phyloP scores from a whole-genome alignment of 2,113 vertebrate genomes.

The Micronycteris hirsuta region DNA sequence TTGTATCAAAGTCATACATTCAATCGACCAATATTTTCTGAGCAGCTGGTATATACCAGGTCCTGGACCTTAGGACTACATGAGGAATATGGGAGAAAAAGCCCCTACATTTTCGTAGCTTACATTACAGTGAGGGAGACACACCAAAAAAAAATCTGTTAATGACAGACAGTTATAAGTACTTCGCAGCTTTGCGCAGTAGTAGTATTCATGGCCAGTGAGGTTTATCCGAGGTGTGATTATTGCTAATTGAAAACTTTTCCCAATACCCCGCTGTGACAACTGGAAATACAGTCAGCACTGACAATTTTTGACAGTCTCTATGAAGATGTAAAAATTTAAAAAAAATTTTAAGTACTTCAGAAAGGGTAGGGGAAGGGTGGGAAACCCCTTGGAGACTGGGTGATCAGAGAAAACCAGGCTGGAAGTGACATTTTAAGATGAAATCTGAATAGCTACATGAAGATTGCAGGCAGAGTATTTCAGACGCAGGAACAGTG shows the following conservation, averaged over 20 bases:
- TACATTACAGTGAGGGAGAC: background rate
- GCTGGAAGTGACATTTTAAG: background rate
- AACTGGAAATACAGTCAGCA: no score
- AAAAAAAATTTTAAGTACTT: background rate
- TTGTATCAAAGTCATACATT: background rate
- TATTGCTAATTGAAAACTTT: no score
- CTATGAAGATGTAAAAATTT: no score
- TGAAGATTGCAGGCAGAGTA: background rate
- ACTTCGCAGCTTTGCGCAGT: background rate
- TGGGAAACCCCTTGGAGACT: background rate
- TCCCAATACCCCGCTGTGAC: no score
- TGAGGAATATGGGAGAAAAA: background rate
- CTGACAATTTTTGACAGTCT: no score
- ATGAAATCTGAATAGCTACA: background rate
- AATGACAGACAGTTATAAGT: background rate
- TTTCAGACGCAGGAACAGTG: background rate
- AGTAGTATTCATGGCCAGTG: no score
- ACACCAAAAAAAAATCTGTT: background rate
- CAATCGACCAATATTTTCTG: background rate
- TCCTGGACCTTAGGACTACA: background rate
- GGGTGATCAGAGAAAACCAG: background rate
- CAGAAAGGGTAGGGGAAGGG: background rate
- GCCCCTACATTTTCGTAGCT: background rate
- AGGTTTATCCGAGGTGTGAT: no score
- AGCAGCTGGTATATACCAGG: background rate